Base-by-base conservation (phyloP, 2,113 vertebrate species). In the Salvator merianae region DNA sequence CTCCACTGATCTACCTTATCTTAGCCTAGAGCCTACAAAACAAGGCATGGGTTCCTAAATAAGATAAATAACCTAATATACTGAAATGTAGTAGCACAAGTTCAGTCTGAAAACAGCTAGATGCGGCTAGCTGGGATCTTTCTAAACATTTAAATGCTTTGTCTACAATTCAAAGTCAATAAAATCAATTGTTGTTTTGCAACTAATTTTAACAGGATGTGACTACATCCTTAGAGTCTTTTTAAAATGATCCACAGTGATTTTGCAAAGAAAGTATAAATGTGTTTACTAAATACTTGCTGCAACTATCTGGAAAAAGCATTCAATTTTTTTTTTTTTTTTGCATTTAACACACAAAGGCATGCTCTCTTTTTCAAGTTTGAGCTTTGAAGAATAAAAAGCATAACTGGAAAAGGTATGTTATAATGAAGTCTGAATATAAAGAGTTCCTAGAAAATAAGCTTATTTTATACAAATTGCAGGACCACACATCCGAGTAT, bases 281-380 rank as follows among this genome's bases (percentile, higher is more conserved):
- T 73, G 1, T 36, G 1, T 69, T 40, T 38, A 79, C 53, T 9
- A 68, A 12, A 0, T 79, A n/a, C 20, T 77, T 38, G 5, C 40
- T 87, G 43, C 63, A 82, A 81, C 63, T 69, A 55, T 84, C 1
- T 79, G 43, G 70, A 88, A 86, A 75, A 80, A 24, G 1, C 1
- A 65, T 1, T 47, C 2, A 30, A 14, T 76, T 59, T 59, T 73
- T 75, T 82, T 75, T 32, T n/a, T n/a, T 40, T 73, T 75, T 82
- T 75, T 32, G 18, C 12, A 18, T 59, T n/a, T 59, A 4, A 59
- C 20, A 20, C 16, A 20, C 14, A 59, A 20, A 59, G 18, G 14
- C 55, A 59, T 16, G 7, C 14, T 47, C 69, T n/a, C 20, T 62
- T 63, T 47, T 4, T 63, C 36, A 16, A n/a, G 16, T 2, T 47